These are phyloP conservation scores for Eupithecia abbreviata DNA, from an alignment of 2,888 invertebrate species.

Conservation along the genomic window DNA sequence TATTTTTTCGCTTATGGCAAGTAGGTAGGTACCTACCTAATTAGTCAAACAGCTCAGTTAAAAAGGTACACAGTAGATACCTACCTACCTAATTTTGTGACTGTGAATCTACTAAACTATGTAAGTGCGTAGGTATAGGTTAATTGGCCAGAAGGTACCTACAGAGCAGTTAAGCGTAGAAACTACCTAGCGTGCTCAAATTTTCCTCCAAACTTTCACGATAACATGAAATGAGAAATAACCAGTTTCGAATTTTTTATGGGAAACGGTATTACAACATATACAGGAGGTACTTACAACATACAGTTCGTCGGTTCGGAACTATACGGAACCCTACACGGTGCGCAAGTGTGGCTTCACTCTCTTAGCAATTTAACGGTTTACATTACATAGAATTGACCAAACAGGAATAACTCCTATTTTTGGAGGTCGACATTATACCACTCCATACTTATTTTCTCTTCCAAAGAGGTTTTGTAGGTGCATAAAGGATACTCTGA, in stretches of 20 bases:
- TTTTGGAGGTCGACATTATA: no score
- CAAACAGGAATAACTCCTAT: no score
- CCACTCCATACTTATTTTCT: no score
- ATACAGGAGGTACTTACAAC: neutral
- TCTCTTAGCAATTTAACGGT: no score
- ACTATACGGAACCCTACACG: no score
- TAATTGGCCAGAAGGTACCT: neutral
- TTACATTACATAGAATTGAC: no score
- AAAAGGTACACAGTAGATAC: neutral
- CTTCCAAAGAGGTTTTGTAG: no score
- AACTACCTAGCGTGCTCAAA: conserved; percentile 26
- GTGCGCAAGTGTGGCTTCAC: no score
- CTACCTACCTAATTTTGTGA: neutral
- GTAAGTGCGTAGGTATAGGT: neutral
- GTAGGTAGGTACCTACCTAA: neutral
- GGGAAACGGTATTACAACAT: neutral
- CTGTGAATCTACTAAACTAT: neutral
- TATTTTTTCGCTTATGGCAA: neutral
- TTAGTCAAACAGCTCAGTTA: neutral
- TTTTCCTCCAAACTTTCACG: conserved; percentile 48
- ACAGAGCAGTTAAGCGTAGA: conserved; percentile 8
- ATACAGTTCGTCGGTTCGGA: neutral
- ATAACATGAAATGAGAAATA: conserved; percentile 40
- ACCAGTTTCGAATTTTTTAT: neutral
- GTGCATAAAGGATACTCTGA: no score